phyloP scores from a whole-genome alignment of 2,113 vertebrate genomes.

The Aspidoscelis tigris region DNA sequence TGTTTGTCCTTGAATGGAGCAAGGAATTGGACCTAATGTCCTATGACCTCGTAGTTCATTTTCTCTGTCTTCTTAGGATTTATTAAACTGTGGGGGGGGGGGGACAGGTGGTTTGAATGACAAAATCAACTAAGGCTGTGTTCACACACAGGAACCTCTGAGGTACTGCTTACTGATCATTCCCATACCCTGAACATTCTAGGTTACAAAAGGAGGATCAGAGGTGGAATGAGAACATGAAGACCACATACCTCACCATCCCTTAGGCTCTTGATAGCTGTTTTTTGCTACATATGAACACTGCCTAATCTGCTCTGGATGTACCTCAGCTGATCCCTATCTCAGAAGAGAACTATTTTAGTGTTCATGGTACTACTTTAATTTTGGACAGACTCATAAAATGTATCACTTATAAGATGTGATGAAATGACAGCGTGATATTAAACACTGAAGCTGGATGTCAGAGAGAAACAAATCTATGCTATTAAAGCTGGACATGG shows the following conservation, averaged over 20 bases:
- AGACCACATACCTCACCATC: no score
- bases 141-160: no score
- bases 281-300: no score
- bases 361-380: not conserved
- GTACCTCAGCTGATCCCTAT: not conserved
- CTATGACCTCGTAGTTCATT: not conserved
- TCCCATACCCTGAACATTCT: no score
- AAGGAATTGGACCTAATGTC: no score
- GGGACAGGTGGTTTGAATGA: not conserved
- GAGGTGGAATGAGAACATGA: no score
- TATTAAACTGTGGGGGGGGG: not conserved
- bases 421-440: not conserved
- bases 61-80: not conserved
- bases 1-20: no score
- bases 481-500: conserved; percentile 15
- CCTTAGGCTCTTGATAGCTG: no score
- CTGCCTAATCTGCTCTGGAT: not conserved
- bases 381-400: not conserved
- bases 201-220: no score
- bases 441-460: conserved; percentile 4
- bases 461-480: not conserved
- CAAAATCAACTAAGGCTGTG: not conserved
- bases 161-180: no score
- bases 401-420: not conserved
- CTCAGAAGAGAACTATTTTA: not conserved